Percentiles rank a stretch among this genome's conserved stretches.
Evolutionary conservation across 2,888 invertebrate species (phyloP).

Genomic region (Watsonalla cultraria): DNA sequence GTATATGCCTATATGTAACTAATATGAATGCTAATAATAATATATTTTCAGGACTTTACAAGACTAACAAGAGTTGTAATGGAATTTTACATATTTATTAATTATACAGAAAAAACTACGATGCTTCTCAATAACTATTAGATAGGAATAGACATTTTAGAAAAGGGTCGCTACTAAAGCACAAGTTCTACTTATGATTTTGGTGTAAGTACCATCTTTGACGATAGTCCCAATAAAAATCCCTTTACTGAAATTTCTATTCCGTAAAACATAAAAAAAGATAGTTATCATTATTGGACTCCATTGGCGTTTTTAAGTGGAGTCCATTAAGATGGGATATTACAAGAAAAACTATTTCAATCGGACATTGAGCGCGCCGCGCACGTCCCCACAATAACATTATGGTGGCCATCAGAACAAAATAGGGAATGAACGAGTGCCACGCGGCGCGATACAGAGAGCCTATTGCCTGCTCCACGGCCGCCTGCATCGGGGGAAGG

Average conservation of each 20-base stretch:
- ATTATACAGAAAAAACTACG: too few relatives aligned
- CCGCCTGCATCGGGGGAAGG: conserved; percentile 23
- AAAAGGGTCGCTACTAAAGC: too few relatives aligned
- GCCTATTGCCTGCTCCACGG: conserved; percentile 35
- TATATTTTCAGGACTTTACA: too few relatives aligned
- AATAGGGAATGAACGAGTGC: conserved; percentile 61
- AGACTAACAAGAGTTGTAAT: too few relatives aligned
- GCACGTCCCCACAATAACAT: conserved; percentile 54
- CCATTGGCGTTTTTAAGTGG: not conserved
- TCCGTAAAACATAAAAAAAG: not conserved
- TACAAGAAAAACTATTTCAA: conserved; percentile 2
- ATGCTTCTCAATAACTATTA: too few relatives aligned
- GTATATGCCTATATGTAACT: too few relatives aligned
- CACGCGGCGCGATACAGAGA: conserved; percentile 34
- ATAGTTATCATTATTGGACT: not conserved
- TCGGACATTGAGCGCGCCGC: conserved; percentile 10
- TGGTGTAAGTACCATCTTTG: not conserved
- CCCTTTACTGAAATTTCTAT: conserved; percentile 2
- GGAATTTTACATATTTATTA: too few relatives aligned
- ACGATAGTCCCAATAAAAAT: conserved; percentile 3
- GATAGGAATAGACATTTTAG: too few relatives aligned
- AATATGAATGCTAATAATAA: too few relatives aligned
- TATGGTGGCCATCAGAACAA: conserved; percentile 61
- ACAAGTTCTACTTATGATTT: too few relatives aligned
- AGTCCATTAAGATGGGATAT: not conserved